phyloP scores from a whole-genome alignment of 2,113 vertebrate species.

The Montifringilla adamsi region DNA sequence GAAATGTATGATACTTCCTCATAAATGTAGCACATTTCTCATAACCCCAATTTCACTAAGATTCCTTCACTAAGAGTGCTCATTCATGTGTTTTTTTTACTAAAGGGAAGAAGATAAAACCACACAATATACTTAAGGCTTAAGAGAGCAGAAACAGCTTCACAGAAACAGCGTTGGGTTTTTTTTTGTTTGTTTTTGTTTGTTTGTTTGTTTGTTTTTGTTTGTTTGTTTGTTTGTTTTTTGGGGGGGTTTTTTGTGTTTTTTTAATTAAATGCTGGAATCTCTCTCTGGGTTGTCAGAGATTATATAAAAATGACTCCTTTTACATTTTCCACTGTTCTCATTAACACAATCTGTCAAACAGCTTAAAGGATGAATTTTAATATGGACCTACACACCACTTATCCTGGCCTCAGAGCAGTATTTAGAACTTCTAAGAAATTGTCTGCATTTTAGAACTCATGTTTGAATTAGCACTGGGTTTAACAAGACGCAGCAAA shows the following conservation, averaged over 20 bases:
- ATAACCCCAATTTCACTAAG: neutral
- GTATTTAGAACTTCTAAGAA: neutral
- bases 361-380: neutral
- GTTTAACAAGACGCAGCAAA: neutral
- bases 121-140: neutral
- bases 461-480: neutral
- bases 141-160: neutral
- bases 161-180: neutral
- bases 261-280: neutral
- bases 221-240: no score
- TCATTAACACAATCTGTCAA: neutral
- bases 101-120: neutral
- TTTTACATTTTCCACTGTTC: neutral
- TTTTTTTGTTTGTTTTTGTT: neutral
- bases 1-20: neutral
- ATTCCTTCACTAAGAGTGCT: neutral
- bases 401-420: neutral
- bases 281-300: neutral
- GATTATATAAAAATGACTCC: neutral
- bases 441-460: neutral
- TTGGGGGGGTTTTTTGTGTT: neutral
- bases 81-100: neutral
- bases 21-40: neutral
- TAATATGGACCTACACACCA: neutral
- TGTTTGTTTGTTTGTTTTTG: neutral